phyloP scores from a whole-genome alignment of 1,140 invertebrate species.

The Listronotus oregonensis region DNA sequence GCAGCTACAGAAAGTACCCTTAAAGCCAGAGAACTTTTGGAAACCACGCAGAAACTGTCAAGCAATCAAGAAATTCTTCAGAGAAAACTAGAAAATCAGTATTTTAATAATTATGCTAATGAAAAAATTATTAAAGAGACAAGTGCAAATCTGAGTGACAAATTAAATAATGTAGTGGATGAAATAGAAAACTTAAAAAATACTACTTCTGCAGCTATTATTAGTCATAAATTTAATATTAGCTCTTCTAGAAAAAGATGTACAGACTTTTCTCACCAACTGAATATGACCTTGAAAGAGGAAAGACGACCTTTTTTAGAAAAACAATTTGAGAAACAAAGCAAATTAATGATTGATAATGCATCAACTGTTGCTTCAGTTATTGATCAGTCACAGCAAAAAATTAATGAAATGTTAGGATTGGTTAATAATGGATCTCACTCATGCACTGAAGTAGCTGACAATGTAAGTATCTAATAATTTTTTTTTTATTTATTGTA shows the following conservation, averaged over 20 bases:
- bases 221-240: not conserved
- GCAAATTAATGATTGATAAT: not conserved
- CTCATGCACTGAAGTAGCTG: not conserved
- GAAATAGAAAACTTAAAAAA: conserved; percentile 3
- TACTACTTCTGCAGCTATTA: not conserved
- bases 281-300: not conserved
- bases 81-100: conserved; percentile 38
- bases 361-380: not conserved
- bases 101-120: conserved; percentile 30
- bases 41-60: conserved; percentile 25
- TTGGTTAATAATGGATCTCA: not conserved
- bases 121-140: conserved; percentile 27
- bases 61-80: conserved; percentile 32
- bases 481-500: too few relatives aligned
- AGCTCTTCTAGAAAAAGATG: not conserved
- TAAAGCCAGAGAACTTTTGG: conserved; percentile 31
- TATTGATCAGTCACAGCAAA: not conserved
- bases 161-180: not conserved
- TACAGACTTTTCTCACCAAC: not conserved
- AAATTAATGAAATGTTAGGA: conserved; percentile 6
- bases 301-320: not conserved
- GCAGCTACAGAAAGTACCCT: conserved; percentile 21
- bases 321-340: not conserved
- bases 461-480: not conserved
- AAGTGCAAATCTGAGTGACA: not conserved